Evolutionary conservation across 1,140 invertebrate species (phyloP).

Genomic region (Drosophila athabasca): DNA sequence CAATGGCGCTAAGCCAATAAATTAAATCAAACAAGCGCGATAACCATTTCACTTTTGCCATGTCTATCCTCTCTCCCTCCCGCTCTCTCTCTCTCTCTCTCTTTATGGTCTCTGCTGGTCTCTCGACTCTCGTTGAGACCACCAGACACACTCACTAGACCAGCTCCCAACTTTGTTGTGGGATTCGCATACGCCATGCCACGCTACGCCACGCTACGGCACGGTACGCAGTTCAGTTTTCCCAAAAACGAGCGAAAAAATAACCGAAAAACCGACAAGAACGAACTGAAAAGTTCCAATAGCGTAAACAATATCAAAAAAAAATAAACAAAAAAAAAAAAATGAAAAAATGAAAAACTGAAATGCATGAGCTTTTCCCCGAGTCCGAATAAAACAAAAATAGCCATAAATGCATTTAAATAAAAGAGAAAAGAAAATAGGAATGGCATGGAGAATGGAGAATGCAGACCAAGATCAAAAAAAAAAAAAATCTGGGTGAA

Average conservation of each 20-base stretch:
- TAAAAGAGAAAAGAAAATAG: slow-evolving; percentile 13
- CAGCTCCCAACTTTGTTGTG: slow-evolving; percentile 13
- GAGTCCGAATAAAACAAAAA: slow-evolving; percentile 21
- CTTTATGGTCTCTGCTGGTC: background rate
- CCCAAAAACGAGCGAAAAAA: slow-evolving; percentile 9
- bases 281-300: slow-evolving; percentile 49
- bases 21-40: slow-evolving; percentile 77
- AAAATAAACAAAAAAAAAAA: too few species aligned
- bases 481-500: slow-evolving; percentile 3
- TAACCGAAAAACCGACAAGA: too few species aligned
- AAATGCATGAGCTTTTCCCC: slow-evolving; percentile 54
- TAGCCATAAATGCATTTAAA: slow-evolving; percentile 58
- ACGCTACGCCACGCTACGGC: too few species aligned
- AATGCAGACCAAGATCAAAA: too few species aligned
- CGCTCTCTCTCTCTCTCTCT: slow-evolving; percentile 6
- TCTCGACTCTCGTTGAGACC: too few species aligned
- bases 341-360: slow-evolving; percentile 23
- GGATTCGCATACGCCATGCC: slow-evolving; percentile 7
- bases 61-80: slow-evolving; percentile 18
- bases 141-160: background rate
- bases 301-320: slow-evolving; percentile 54
- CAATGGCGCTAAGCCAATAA: slow-evolving; percentile 78
- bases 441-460: background rate
- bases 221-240: slow-evolving; percentile 11
- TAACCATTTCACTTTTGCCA: slow-evolving; percentile 72